A percentile compares a stretch with the other conserved stretches of the same genome.
These are phyloP conservation scores for Galago senegalensis DNA, from an alignment of 2,797 vertebrate genomes.

Conservation along the genomic window DNA sequence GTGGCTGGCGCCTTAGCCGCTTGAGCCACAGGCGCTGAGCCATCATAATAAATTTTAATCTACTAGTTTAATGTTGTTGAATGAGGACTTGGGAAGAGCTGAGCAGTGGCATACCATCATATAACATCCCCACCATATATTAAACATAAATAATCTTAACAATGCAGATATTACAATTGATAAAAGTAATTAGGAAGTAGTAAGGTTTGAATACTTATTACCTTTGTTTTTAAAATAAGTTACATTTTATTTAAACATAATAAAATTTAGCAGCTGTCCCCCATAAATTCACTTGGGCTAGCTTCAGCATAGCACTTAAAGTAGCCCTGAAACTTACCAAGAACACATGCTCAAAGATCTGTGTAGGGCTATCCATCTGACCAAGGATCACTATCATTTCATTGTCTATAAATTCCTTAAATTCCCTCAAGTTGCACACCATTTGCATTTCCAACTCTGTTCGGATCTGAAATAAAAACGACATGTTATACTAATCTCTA, in stretches of 20 bases:
- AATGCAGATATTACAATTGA: slow-evolving; percentile 35
- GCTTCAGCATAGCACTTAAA: slow-evolving; percentile 13
- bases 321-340: slow-evolving; percentile 91
- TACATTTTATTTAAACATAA: slow-evolving; percentile 20
- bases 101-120: neutral
- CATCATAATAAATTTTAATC: slow-evolving; percentile 32
- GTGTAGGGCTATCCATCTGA: slow-evolving; percentile 99
- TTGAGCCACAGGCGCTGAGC: no score
- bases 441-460: slow-evolving; percentile 99
- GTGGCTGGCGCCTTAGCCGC: no score
- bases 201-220: slow-evolving; percentile 48
- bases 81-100: slow-evolving; percentile 33
- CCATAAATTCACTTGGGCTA: neutral
- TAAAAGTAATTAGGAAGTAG: slow-evolving; percentile 47
- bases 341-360: slow-evolving; percentile 98
- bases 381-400: slow-evolving; percentile 99
- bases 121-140: neutral
- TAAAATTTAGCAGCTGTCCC: neutral
- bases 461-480: slow-evolving; percentile 92
- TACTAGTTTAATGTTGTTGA: neutral
- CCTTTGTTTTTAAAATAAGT: slow-evolving; percentile 53
- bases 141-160: neutral
- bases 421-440: slow-evolving; percentile 97
- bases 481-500: neutral
- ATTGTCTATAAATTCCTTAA: slow-evolving; percentile 99